Conservation (phyloP, 2,888 invertebrate genomes). For the Stegophylla sp. region DNA sequence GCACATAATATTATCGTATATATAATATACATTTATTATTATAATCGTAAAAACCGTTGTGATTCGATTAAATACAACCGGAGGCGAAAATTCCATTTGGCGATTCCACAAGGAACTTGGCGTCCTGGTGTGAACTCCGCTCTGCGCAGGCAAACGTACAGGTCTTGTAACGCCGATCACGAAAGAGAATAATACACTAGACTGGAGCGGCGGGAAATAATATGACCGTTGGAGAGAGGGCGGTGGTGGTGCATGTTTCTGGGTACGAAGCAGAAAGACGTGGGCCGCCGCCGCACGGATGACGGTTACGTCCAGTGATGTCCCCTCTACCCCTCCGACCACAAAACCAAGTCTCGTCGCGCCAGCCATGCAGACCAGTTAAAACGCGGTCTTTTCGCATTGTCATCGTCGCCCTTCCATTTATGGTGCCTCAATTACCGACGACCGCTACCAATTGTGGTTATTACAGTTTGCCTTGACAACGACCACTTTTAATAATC, state of each 20-base stretch:
- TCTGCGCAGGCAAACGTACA: not conserved
- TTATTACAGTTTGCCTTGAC: conserved; percentile 58
- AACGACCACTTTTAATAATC: conserved; percentile 54
- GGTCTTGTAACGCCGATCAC: conserved; percentile 49
- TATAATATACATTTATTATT: not conserved
- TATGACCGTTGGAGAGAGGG: not conserved
- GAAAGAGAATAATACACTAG: conserved; percentile 48
- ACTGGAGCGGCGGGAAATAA: conserved; percentile 12
- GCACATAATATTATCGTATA: too few species aligned
- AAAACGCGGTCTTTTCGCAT: conserved; percentile 58
- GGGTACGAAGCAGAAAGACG: conserved; percentile 51
- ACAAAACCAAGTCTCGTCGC: conserved; percentile 36
- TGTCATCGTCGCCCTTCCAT: conserved; percentile 59
- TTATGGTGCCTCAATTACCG: conserved; percentile 57
- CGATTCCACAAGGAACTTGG: not conserved
- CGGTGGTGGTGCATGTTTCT: conserved; percentile 38
- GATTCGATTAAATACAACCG: conserved; percentile 39
- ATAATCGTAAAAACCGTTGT: conserved; percentile 27
- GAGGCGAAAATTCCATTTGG: conserved; percentile 24
- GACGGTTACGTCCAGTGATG: conserved; percentile 57
- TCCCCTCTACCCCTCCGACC: not conserved
- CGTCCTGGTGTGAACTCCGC: conserved; percentile 48
- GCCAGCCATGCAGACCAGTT: conserved; percentile 55
- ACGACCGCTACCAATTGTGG: conserved; percentile 48
- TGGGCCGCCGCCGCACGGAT: conserved; percentile 53